Evolutionary conservation across 2,888 invertebrate species (phyloP).

Genomic region (Galeruca laticollis): DNA sequence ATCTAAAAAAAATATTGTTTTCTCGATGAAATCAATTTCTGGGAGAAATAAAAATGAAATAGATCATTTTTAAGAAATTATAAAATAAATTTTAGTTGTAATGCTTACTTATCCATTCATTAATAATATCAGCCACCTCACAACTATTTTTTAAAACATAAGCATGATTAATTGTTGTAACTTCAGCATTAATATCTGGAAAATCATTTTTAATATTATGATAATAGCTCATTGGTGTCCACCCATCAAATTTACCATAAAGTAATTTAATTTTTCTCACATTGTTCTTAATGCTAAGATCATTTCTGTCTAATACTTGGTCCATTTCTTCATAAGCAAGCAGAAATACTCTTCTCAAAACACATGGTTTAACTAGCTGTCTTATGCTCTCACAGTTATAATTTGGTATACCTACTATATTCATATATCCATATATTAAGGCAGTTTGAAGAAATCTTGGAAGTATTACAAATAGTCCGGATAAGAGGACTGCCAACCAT

Average conservation of each 20-base stretch:
- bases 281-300: slow-evolving; percentile 71
- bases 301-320: slow-evolving; percentile 77
- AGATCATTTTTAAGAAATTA: too few species aligned
- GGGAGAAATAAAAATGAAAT: too few species aligned
- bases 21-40: too few species aligned
- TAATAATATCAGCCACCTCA: slow-evolving; percentile 67
- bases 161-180: slow-evolving; percentile 77
- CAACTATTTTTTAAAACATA: slow-evolving; percentile 80
- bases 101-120: slow-evolving; percentile 56
- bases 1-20: too few species aligned
- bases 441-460: slow-evolving; percentile 69
- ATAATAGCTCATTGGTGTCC: slow-evolving; percentile 84
- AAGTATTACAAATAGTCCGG: slow-evolving; percentile 69
- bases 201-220: slow-evolving; percentile 73
- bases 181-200: slow-evolving; percentile 72
- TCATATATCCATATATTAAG: slow-evolving; percentile 71
- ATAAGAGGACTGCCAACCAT: slow-evolving; percentile 66
- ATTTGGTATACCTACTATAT: slow-evolving; percentile 68
- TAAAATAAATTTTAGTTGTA: slow-evolving; percentile 25
- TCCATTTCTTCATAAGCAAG: slow-evolving; percentile 86
- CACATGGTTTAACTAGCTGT: slow-evolving; percentile 72
- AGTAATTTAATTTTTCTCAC: slow-evolving; percentile 79
- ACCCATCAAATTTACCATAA: slow-evolving; percentile 84
- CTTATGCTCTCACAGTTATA: slow-evolving; percentile 68
- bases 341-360: slow-evolving; percentile 75